Percentiles rank a stretch among this genome's conserved stretches.
phyloP scores from a whole-genome alignment of 2,797 vertebrate species.

The Loriculus beryllinus region DNA sequence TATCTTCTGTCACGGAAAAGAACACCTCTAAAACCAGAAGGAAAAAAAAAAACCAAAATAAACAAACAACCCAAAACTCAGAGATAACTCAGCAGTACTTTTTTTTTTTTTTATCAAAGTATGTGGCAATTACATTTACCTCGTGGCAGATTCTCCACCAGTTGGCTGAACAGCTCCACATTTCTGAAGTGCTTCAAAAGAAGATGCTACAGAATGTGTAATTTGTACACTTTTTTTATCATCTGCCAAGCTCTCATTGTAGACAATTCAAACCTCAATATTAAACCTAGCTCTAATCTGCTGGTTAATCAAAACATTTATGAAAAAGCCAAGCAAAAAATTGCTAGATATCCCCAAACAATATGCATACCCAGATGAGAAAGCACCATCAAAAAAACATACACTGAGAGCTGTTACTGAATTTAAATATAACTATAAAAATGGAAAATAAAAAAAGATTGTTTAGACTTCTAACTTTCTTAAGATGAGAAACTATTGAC shows the following conservation, averaged over 20 bases:
- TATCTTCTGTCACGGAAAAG: not conserved
- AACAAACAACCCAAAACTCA: not conserved
- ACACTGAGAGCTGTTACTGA: not conserved
- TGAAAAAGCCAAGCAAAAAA: not conserved
- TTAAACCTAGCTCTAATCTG: not conserved
- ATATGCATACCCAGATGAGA: not conserved
- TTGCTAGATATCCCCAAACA: not conserved
- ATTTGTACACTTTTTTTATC: not conserved
- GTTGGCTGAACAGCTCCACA: not conserved
- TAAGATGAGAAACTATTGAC: not conserved
- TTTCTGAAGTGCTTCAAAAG: not conserved
- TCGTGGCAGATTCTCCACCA: not conserved
- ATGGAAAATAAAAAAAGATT: not conserved
- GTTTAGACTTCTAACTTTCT: not conserved
- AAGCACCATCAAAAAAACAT: not conserved
- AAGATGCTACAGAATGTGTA: not conserved
- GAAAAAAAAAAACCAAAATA: not conserved
- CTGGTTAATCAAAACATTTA: not conserved
- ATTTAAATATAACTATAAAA: not conserved
- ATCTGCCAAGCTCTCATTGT: not conserved
- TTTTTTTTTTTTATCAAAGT: not conserved
- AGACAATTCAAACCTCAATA: not conserved
- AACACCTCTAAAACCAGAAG: not conserved
- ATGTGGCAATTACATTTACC: not conserved
- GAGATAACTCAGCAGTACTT: not conserved